Evolutionary conservation across 2,797 vertebrate genomes (phyloP).

Genomic region (Periparus ater): DNA sequence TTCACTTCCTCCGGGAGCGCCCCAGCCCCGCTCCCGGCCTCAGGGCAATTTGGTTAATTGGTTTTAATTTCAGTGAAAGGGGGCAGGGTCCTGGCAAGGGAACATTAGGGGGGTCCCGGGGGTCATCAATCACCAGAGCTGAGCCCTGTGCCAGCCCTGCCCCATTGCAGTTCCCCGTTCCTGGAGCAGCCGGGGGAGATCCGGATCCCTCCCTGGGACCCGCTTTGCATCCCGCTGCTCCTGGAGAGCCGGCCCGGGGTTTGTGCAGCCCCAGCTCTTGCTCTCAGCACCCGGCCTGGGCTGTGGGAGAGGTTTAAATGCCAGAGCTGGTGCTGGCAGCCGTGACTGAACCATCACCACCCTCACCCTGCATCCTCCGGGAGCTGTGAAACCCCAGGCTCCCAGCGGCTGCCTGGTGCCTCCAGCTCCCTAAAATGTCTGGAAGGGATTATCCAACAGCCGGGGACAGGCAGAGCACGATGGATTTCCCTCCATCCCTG

Average conservation of each 20-base stretch:
- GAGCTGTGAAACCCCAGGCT: not conserved
- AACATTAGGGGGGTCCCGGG: not conserved
- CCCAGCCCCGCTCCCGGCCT: not conserved
- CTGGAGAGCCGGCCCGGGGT: not conserved
- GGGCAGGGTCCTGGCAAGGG: not conserved
- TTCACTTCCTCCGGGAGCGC: not conserved
- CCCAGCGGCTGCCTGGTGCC: accelerated
- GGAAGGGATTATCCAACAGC: not conserved
- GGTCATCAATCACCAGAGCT: not conserved
- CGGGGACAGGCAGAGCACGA: not conserved
- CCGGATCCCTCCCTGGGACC: not conserved
- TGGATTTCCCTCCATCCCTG: accelerated
- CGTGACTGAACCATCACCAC: accelerated
- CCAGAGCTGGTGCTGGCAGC: not conserved
- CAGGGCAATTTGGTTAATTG: not conserved
- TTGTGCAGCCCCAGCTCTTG: not conserved
- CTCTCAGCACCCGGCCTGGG: not conserved
- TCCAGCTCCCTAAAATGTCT: not conserved
- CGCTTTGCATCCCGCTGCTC: not conserved
- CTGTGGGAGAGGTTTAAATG: not conserved
- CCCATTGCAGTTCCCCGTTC: slow-evolving; percentile 14
- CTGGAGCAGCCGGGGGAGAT: not conserved
- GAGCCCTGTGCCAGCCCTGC: not conserved
- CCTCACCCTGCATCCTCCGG: not conserved
- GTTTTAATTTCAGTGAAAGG: too few species aligned